Percentiles rank a stretch among this genome's conserved stretches.
phyloP scores from a whole-genome alignment of 2,797 vertebrate genomes.

The Clarias fuscus region DNA sequence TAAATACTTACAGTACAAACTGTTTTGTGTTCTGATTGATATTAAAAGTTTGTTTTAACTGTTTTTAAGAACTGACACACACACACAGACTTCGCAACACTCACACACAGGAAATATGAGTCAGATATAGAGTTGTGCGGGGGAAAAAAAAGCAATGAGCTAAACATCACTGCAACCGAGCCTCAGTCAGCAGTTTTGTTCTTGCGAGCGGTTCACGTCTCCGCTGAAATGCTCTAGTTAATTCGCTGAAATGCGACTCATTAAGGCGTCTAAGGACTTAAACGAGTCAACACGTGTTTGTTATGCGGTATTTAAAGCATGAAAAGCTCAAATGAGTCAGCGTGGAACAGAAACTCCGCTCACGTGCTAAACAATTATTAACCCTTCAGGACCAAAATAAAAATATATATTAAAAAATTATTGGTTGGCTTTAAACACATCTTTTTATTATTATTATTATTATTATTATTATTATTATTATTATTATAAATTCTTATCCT shows the following conservation, averaged over 20 bases:
- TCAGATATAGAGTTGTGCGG: background rate
- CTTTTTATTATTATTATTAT: no score
- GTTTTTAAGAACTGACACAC: background rate
- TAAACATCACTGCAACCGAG: background rate
- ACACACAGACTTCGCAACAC: background rate
- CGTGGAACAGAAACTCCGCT: background rate
- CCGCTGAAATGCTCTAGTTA: background rate
- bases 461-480: background rate
- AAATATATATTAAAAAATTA: background rate
- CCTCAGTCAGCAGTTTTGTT: background rate
- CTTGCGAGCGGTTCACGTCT: background rate
- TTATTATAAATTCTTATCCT: background rate
- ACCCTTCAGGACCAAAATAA: background rate
- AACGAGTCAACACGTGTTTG: background rate
- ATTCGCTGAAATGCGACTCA: background rate
- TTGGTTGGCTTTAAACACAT: background rate
- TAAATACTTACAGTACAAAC: background rate
- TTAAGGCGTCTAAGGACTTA: background rate
- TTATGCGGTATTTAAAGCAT: slow-evolving; percentile 1
- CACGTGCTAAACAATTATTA: background rate
- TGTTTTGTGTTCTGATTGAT: background rate
- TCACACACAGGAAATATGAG: background rate
- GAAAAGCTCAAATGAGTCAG: background rate
- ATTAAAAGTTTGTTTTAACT: background rate
- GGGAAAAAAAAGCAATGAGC: background rate